Evolutionary conservation across 2,888 invertebrate genomes (phyloP), one percentile per base, ranked within the genome.

Genomic region (Allolobophora icterica): DNA sequence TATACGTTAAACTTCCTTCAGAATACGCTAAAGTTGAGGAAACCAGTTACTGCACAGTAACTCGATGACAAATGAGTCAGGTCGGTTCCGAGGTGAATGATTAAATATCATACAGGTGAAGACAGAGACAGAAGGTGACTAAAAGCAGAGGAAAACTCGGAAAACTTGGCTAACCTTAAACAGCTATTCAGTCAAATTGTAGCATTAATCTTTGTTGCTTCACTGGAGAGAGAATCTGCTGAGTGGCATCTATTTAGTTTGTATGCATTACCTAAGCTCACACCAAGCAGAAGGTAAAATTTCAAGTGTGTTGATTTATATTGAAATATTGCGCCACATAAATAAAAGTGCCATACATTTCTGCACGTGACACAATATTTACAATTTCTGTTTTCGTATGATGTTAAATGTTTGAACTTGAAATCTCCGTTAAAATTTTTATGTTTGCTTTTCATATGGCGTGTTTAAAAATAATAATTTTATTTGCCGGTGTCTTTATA

Each of bases 331-430:
- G n/a, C 71, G n/a, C 71, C n/a, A 71, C 71, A 71, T 71, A 71
- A 71, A n/a, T 21, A 52, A 30, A 8, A n/a, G n/a, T 13, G 71
- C 71, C 30, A 30, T 13, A 71, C 8, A n/a, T n/a, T 8, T 71
- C 30, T 71, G 71, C 71, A 71, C 71, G 71, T 71, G 71, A 71
- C 71, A n/a, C 71, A 71, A 71, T 71, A n/a, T 71, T 71, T 71
- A 71, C 71, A 71, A 71, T 71, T 30, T 71, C 5, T n/a, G 71
- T 52, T 52, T 52, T 13, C 24, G 21, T 71, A 6, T 71, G n/a
- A n/a, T n/a, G n/a, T 5, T n/a, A 71, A 71, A 71, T 52, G 52
- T 52, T 21, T 52, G 52, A 52, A 52, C 4, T 24, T 2, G 24
- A 24, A 52, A 52, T 52, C 21, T 8, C n/a, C n/a, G n/a, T 71